Evolutionary conservation across 30 jellyfish, hydroid and myxozoan species (phyloP).

Genomic region (Aurelia aurita complex sp. Pacific): DNA sequence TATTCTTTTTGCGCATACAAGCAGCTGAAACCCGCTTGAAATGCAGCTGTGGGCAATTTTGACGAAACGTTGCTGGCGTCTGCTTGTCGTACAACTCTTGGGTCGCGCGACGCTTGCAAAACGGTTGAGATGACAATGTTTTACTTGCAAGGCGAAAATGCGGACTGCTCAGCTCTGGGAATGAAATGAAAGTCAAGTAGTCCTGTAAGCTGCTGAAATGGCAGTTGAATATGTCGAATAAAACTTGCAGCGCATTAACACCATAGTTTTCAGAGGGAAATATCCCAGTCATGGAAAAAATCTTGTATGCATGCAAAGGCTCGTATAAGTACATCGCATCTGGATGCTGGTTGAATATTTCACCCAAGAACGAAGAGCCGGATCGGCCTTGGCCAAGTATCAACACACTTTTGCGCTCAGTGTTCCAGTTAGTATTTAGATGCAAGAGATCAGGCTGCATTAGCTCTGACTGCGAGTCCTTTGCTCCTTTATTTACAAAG

Average conservation of each 20-base stretch:
- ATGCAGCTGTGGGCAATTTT: constrained; percentile 70
- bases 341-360: constrained; percentile 89
- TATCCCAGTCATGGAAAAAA: constrained; percentile 72
- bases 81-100: constrained; percentile 51
- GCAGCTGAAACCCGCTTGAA: constrained; percentile 47
- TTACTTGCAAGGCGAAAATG: constrained; percentile 90
- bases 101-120: constrained; percentile 75
- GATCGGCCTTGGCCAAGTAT: constrained; percentile 95
- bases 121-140: constrained; percentile 88
- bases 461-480: background rate
- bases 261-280: constrained; percentile 66
- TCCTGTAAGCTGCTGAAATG: constrained; percentile 75
- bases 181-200: constrained; percentile 83
- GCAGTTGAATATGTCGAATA: constrained; percentile 83
- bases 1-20: constrained; percentile 61
- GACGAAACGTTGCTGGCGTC: constrained; percentile 39
- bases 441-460: background rate
- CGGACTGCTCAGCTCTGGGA: constrained; percentile 95
- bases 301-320: constrained; percentile 88
- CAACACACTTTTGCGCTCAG: constrained; percentile 49
- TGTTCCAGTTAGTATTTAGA: constrained; percentile 22
- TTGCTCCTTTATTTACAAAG: background rate
- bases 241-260: constrained; percentile 52
- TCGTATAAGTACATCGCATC: constrained; percentile 87
- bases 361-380: constrained; percentile 98